These are phyloP conservation scores for Acheta domesticus DNA, from an alignment of 2,888 invertebrate species.

Conservation along the genomic window DNA sequence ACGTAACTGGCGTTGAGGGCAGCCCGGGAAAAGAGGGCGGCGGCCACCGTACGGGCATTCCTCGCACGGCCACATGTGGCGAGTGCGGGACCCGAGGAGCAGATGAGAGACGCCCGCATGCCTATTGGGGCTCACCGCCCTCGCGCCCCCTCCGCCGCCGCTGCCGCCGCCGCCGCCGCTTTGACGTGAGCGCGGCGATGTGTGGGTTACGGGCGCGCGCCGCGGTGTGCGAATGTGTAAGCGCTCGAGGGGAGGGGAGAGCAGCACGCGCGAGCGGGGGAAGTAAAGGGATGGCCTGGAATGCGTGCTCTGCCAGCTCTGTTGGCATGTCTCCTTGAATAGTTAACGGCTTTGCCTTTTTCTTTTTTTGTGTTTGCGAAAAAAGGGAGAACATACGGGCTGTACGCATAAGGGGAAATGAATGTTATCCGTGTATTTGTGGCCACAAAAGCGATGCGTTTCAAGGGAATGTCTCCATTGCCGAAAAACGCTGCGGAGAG, in stretches of 20 bases:
- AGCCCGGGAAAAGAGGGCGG: not conserved
- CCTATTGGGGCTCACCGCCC: not conserved
- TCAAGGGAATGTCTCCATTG: not conserved
- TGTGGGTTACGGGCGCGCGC: not conserved
- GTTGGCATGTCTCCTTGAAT: slow-evolving; percentile 9
- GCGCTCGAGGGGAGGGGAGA: no score
- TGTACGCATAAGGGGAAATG: slow-evolving; percentile 3
- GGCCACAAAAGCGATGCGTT: not conserved
- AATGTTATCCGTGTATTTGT: slow-evolving; percentile 18
- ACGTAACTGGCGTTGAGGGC: no score
- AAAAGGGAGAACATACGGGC: slow-evolving; percentile 19
- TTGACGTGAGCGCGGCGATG: not conserved
- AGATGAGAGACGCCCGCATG: not conserved
- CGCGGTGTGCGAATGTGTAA: not conserved
- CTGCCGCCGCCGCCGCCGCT: not conserved
- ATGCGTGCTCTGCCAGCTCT: not conserved
- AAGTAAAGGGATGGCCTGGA: slow-evolving; percentile 1
- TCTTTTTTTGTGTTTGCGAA: slow-evolving; percentile 1
- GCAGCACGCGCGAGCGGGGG: not conserved
- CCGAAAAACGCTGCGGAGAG: no score
- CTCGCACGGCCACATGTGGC: not conserved
- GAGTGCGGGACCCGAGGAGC: not conserved
- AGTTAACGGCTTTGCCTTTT: not conserved
- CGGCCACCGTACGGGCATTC: not conserved
- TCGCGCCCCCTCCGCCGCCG: not conserved